phyloP scores from a whole-genome alignment of 2,888 invertebrate genomes.

The Amaurobius ferox region DNA sequence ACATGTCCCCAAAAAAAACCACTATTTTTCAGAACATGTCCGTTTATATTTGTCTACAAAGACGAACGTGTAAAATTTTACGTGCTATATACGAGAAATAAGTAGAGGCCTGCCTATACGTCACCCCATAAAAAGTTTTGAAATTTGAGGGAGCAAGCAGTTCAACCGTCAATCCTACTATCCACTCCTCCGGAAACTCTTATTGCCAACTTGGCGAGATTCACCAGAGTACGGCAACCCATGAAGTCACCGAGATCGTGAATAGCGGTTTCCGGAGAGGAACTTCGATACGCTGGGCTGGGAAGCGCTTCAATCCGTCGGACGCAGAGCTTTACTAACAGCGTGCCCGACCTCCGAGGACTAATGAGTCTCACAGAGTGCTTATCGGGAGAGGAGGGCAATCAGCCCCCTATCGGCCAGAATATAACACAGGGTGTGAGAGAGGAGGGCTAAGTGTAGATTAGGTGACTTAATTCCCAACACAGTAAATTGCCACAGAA shows the following conservation, averaged over 20 bases:
- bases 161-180: background rate
- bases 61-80: too few species aligned
- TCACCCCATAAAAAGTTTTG: background rate
- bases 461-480: background rate
- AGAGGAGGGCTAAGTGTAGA: background rate
- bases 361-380: constrained; percentile 39
- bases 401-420: constrained; percentile 29
- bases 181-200: background rate
- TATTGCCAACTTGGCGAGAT: background rate
- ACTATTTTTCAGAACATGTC: too few species aligned
- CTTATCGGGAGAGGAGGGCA: constrained; percentile 33
- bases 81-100: too few species aligned
- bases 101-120: background rate
- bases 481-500: constrained; percentile 5
- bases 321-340: constrained; percentile 1
- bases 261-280: constrained; percentile 48
- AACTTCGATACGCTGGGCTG: constrained; percentile 9
- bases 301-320: background rate
- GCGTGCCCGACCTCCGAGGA: constrained; percentile 8
- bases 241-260: constrained; percentile 6
- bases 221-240: constrained; percentile 16
- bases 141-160: background rate
- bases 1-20: too few species aligned
- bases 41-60: too few species aligned
- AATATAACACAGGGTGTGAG: constrained; percentile 6